Evolutionary conservation across 2,797 vertebrate genomes (phyloP).

Genomic region (Sciaenops ocellatus): DNA sequence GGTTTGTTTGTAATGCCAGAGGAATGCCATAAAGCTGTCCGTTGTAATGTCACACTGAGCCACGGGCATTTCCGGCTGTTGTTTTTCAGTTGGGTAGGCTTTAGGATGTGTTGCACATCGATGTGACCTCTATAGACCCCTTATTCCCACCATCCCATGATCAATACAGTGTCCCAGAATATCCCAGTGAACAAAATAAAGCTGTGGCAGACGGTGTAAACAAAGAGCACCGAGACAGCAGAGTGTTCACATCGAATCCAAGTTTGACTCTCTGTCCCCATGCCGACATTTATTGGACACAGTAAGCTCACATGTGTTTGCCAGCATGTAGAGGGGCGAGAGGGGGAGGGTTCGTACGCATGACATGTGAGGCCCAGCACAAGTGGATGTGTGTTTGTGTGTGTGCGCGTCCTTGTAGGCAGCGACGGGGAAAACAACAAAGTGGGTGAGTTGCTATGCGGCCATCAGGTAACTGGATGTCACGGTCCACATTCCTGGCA

Average conservation of each 20-base stretch:
- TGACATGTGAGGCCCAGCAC: slow-evolving; percentile 59
- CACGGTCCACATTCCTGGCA: slow-evolving; percentile 68
- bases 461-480: slow-evolving; percentile 77
- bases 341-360: neutral
- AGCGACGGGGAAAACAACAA: slow-evolving; percentile 59
- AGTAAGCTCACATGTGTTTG: slow-evolving; percentile 45
- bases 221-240: slow-evolving; percentile 4
- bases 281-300: slow-evolving; percentile 13
- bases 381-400: slow-evolving; percentile 41
- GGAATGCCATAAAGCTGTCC: slow-evolving; percentile 20
- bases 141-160: slow-evolving; percentile 44
- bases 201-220: slow-evolving; percentile 33
- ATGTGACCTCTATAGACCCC: slow-evolving; percentile 57
- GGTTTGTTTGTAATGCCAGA: slow-evolving; percentile 5
- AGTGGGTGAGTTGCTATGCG: slow-evolving; percentile 63
- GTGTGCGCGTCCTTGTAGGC: slow-evolving; percentile 53
- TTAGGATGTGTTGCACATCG: slow-evolving; percentile 69
- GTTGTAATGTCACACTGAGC: slow-evolving; percentile 40
- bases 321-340: slow-evolving; percentile 19
- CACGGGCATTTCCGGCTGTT: slow-evolving; percentile 54
- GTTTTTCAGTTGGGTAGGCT: slow-evolving; percentile 61
- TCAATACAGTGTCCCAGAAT: slow-evolving; percentile 62
- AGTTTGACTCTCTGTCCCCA: slow-evolving; percentile 22
- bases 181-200: slow-evolving; percentile 34
- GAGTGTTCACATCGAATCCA: slow-evolving; percentile 38